Base-by-base conservation (phyloP, 2,888 invertebrate species). In the Eurytoma californica region DNA sequence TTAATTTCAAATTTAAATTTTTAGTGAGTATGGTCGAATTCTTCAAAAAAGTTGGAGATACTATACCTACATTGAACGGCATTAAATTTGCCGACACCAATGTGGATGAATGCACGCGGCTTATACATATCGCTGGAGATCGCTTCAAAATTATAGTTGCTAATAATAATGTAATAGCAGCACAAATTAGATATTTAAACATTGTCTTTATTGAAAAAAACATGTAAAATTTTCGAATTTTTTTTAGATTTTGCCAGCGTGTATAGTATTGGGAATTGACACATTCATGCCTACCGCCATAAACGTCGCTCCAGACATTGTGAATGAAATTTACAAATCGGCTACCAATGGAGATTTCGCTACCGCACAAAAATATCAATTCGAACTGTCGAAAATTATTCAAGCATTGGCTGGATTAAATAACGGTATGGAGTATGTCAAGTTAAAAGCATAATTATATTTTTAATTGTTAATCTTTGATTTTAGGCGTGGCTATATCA, bases 31-130 rank as follows among this genome's bases (percentile, higher is more conserved):
- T 95, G 95, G 93, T 93, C 58, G 90, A 92, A 39, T 94, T 95
- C 84, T 92, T 95, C 55, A 90, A 91, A 16, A 91, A 93, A 49
- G 94, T 95, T 0, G 92, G 92, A 0, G 90, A 91, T 4, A 88
- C 91, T 75, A 93, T 97, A 66, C 93, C 95, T 0, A 95, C 94
- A 72, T 95, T 97, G 85, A 92, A 92, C 79, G 97, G 97, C 2
- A 91, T 96, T 20, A 97, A 97, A 88, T 96, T 94, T 87, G 96
- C 96, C 0, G 94, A 94, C 12, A 93, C 92, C 51, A 93, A 94
- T 86, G 91, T 96, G 58, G 93, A 93, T 72, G 94, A 95, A 87
- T 95, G 93, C 0, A 91, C 92, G 0, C 92, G 92, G 83, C 94
- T 94, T 3, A 83, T 94, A 3, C 90, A 91, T 72, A 91, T 91